These are phyloP conservation scores for Gasteruption jaculator DNA, from an alignment of 2,888 invertebrate species.

Conservation along the genomic window DNA sequence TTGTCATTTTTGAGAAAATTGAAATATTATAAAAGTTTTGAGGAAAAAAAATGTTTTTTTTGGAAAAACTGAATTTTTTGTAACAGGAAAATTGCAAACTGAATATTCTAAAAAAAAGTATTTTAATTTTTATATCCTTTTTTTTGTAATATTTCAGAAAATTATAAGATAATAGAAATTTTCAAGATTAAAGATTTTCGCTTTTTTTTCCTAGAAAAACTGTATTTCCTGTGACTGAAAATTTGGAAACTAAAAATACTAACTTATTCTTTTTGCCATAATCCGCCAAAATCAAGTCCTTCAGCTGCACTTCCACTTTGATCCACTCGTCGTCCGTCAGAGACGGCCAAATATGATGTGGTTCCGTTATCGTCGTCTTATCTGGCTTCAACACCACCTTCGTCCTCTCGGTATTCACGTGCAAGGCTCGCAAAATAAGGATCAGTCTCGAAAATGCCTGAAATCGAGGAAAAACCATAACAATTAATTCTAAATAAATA, in stretches of 20 bases:
- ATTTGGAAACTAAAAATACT: slow-evolving; percentile 34
- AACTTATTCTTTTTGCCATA: slow-evolving; percentile 99
- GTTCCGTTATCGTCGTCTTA: slow-evolving; percentile 97
- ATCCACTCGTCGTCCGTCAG: slow-evolving; percentile 99
- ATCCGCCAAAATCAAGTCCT: slow-evolving; percentile 97
- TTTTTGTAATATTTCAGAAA: too few relatives aligned
- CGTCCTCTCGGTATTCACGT: slow-evolving; percentile 98
- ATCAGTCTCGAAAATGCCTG: slow-evolving; percentile 95
- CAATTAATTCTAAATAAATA: neutral
- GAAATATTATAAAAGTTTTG: too few relatives aligned
- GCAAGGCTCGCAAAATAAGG: slow-evolving; percentile 91
- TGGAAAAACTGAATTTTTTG: too few relatives aligned
- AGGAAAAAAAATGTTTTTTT: too few relatives aligned
- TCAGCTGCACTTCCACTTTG: slow-evolving; percentile 96
- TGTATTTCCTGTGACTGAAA: too few relatives aligned
- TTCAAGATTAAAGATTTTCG: too few relatives aligned
- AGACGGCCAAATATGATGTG: slow-evolving; percentile 99
- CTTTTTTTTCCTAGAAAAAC: too few relatives aligned
- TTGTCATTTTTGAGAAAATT: too few relatives aligned
- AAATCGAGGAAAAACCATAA: slow-evolving; percentile 17
- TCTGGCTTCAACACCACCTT: slow-evolving; percentile 98
- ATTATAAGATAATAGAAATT: too few relatives aligned
- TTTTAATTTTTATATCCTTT: too few relatives aligned
- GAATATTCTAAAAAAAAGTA: neutral
- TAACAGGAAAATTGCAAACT: neutral